A percentile compares a stretch with the other conserved stretches of the same genome.
phyloP scores from a whole-genome alignment of 2,113 vertebrate genomes.

The Engystomops pustulosus region DNA sequence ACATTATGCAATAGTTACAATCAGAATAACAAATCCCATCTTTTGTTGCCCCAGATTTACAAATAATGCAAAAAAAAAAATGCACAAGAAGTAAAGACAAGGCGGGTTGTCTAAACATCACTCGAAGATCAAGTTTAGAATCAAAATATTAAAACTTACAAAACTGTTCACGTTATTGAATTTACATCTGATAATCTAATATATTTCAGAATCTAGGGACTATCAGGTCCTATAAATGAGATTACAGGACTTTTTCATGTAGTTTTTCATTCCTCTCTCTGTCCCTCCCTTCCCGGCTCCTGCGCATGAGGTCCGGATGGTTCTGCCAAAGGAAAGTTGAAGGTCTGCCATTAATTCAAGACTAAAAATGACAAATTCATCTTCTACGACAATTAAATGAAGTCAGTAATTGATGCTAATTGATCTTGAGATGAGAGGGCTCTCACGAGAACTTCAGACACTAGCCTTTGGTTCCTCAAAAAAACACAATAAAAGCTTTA shows the following conservation, averaged over 20 bases:
- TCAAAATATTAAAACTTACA: no score
- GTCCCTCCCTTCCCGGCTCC: slow-evolving; percentile 15
- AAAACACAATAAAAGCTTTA: slow-evolving; percentile 54
- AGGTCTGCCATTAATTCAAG: slow-evolving; percentile 87
- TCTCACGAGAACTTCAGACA: slow-evolving; percentile 64
- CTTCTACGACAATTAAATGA: slow-evolving; percentile 89
- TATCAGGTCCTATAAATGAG: no score
- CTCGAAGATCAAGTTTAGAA: no score
- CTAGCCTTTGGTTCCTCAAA: slow-evolving; percentile 62
- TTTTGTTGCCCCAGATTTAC: no score
- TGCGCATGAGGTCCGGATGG: slow-evolving; percentile 54
- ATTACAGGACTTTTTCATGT: not conserved
- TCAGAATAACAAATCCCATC: no score
- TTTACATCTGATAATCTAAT: not conserved
- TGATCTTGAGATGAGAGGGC: slow-evolving; percentile 80
- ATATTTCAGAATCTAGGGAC: not conserved
- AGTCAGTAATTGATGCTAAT: slow-evolving; percentile 90
- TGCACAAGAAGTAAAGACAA: no score
- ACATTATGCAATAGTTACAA: no score
- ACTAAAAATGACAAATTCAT: slow-evolving; percentile 90
- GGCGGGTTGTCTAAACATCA: no score
- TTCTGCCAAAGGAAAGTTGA: slow-evolving; percentile 84
- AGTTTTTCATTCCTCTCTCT: not conserved
- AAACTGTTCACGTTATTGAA: no score
- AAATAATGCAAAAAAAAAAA: no score